Percentiles rank a stretch among this genome's conserved stretches.
phyloP scores from a whole-genome alignment of 2,888 invertebrate genomes.

The Tiliacea citrago region DNA sequence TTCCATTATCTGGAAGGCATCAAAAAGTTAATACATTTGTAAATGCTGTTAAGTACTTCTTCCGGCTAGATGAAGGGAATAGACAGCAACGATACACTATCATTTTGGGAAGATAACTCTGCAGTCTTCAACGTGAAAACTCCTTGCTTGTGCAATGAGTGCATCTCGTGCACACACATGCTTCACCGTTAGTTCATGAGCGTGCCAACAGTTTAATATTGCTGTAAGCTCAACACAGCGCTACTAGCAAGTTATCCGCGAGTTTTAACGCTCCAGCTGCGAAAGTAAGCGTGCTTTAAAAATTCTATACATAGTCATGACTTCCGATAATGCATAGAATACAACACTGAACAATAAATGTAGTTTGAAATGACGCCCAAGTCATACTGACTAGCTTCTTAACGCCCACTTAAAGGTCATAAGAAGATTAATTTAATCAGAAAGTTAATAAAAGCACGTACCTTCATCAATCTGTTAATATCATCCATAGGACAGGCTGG shows the following conservation, averaged over 20 bases:
- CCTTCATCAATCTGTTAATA: constrained; percentile 93
- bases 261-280: not conserved
- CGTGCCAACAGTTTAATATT: not conserved
- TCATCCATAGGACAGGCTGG: constrained; percentile 94
- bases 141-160: not conserved
- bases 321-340: not conserved
- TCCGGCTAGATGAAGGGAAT: too few relatives aligned
- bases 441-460: too few relatives aligned
- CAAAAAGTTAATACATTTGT: too few relatives aligned
- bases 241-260: not conserved
- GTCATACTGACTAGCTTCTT: not conserved
- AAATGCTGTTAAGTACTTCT: too few relatives aligned
- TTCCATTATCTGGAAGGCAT: constrained; percentile 81
- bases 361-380: too few relatives aligned
- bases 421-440: too few relatives aligned
- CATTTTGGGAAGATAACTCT: not conserved
- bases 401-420: too few relatives aligned
- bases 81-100: too few relatives aligned
- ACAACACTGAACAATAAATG: not conserved
- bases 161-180: not conserved
- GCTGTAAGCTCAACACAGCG: not conserved
- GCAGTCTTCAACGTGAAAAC: not conserved
- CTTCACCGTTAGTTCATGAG: not conserved
- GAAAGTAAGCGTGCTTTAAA: not conserved
- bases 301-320: not conserved